Evolutionary conservation across 2,888 invertebrate species (phyloP).

Genomic region (Arrhopalites spinosus): DNA sequence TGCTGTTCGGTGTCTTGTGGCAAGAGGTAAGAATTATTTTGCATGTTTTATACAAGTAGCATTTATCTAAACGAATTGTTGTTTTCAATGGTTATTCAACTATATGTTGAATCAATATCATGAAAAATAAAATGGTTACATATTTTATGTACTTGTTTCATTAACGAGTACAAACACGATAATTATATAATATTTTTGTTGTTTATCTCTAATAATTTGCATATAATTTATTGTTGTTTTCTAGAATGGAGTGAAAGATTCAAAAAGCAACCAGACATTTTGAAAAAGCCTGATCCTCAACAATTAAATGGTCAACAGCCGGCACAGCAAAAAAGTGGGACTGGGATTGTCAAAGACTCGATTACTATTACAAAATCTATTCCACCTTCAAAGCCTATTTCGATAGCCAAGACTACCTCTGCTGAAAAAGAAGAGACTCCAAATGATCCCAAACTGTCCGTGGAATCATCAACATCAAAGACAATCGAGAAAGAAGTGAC

Average conservation of each 20-base stretch:
- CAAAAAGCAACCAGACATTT: background rate
- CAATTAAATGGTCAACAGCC: background rate
- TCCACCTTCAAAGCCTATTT: background rate
- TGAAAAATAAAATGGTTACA: background rate
- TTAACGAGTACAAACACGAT: too few relatives aligned
- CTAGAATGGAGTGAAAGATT: slow-evolving; percentile 21
- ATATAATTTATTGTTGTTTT: background rate
- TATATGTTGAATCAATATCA: background rate
- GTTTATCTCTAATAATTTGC: too few relatives aligned
- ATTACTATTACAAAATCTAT: too few relatives aligned
- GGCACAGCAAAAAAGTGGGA: background rate
- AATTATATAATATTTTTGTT: too few relatives aligned
- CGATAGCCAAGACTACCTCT: background rate
- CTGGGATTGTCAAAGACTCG: background rate
- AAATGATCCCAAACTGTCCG: background rate
- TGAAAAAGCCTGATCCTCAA: slow-evolving; percentile 1
- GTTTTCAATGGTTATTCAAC: background rate
- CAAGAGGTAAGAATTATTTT: slow-evolving; percentile 23
- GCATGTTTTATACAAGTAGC: background rate
- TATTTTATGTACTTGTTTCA: too few relatives aligned
- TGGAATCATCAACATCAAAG: background rate
- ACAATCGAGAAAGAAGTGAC: too few relatives aligned
- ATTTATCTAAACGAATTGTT: background rate
- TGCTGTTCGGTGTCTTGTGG: slow-evolving; percentile 31
- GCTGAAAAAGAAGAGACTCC: background rate